These are phyloP conservation scores for Sitophilus oryzae DNA, from an alignment of 1,140 invertebrate genomes.

Conservation along the genomic window DNA sequence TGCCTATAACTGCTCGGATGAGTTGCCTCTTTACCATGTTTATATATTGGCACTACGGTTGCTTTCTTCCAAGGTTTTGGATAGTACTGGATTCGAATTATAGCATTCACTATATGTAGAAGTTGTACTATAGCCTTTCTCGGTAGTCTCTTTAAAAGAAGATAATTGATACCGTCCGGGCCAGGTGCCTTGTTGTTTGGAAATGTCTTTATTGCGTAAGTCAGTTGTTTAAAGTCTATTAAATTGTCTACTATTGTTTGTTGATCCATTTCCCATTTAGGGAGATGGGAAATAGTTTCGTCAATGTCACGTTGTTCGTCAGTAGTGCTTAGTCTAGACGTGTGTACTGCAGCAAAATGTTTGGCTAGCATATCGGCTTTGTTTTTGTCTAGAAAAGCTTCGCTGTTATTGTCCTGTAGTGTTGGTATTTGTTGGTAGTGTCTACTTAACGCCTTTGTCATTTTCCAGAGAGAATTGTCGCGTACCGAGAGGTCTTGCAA, in stretches of 20 bases:
- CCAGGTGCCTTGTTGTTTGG: slow-evolving; percentile 36
- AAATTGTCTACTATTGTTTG: not conserved
- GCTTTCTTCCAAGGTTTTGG: too few species aligned
- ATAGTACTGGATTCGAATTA: too few species aligned
- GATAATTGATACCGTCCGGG: slow-evolving; percentile 34
- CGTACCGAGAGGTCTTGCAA: too few species aligned
- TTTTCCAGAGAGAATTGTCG: not conserved
- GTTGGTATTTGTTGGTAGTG: not conserved
- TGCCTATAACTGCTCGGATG: too few species aligned
- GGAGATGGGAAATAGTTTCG: not conserved
- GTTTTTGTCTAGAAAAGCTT: not conserved
- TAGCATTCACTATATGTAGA: too few species aligned
- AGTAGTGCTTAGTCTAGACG: not conserved
- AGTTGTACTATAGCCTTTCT: slow-evolving; percentile 34
- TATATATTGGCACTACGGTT: too few species aligned
- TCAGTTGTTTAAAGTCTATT: not conserved
- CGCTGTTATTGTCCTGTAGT: not conserved
- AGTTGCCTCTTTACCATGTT: too few species aligned
- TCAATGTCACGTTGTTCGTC: too few species aligned
- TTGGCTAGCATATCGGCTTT: not conserved
- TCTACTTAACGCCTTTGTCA: not conserved
- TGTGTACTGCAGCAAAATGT: not conserved
- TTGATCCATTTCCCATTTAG: not conserved
- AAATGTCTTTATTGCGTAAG: not conserved
- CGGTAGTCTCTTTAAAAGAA: slow-evolving; percentile 38